Conservation (phyloP, 2,888 invertebrate genomes). For the Meandrusa payeni region DNA sequence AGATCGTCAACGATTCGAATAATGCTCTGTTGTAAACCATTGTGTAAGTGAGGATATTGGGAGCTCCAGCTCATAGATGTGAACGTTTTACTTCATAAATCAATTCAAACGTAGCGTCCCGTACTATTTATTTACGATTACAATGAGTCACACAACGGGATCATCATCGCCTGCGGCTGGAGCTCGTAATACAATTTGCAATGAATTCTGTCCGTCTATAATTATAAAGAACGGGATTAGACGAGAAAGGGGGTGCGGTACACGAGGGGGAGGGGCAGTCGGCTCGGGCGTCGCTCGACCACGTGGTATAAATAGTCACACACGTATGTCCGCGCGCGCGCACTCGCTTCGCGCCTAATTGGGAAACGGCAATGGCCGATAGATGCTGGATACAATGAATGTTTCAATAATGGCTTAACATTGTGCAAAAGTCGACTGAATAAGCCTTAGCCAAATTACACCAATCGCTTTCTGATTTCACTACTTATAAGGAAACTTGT, state of each 20-base stretch:
- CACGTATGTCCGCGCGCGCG: constrained; percentile 57
- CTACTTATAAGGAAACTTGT: constrained; percentile 3
- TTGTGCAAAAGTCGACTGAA: constrained; percentile 4
- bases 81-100: too few relatives aligned
- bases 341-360: constrained; percentile 66
- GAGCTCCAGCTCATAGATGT: too few relatives aligned
- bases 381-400: constrained; percentile 24
- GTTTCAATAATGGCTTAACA: constrained; percentile 16
- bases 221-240: constrained; percentile 58
- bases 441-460: not conserved
- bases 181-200: constrained; percentile 47
- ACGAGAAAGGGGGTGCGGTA: constrained; percentile 28
- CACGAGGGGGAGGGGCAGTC: constrained; percentile 25
- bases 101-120: not conserved
- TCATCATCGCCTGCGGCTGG: constrained; percentile 38
- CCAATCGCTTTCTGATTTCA: not conserved
- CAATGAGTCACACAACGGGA: constrained; percentile 42
- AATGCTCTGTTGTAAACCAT: too few relatives aligned
- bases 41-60: too few relatives aligned
- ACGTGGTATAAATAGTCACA: constrained; percentile 73
- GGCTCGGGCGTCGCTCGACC: constrained; percentile 41
- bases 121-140: constrained; percentile 36
- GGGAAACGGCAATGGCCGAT: constrained; percentile 53
- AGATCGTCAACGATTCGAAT: too few relatives aligned
- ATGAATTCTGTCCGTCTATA: constrained; percentile 69